Base-by-base conservation (phyloP, 2,797 vertebrate genomes). In the Semotilus atromaculatus region DNA sequence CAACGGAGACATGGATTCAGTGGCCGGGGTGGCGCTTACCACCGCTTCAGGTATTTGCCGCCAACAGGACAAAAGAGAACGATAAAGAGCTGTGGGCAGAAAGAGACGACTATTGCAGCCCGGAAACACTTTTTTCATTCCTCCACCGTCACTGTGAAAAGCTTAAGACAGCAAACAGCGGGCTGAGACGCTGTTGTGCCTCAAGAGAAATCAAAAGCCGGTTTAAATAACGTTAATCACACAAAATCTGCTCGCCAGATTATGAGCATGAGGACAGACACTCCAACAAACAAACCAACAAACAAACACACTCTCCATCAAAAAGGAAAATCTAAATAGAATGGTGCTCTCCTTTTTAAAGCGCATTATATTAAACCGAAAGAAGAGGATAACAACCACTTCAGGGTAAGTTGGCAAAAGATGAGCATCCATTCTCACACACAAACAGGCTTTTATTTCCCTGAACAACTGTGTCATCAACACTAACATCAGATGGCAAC, bases 221-320 rank as follows among this genome's bases (percentile, higher is more conserved):
- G 87, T 93, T 91, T 91, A 92, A 95, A 95, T 93, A 94, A 93
- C 91, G 88, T 89, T 94, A 94, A 95, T 94, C 93, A 78, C 90
- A 80, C 88, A 83, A 92, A 95, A 95, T 95, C 94, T 94, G 91
- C 91, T 93, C 86, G 86, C 86, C 66, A 93, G 94, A 93, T 94
- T 94, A 93, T 86, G 87, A 84, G 76, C 55, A 85, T 60, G 85
- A 70, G 84, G 88, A 92, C 88, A 91, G 91, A 93, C 88, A 92
- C 89, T 91, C 91, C 88, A 89, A 87, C 89, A 85, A 76, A 90
- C 38, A 40, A 40, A n/a, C 91, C 88, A 89, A 87, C 89, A 85
- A 76, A 40, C 89, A 92, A 87, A 79, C 76, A 80, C 84, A 89
- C 82, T 72, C 58, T 64, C 34, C 76, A 85, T 90, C 71, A 87